phyloP scores from a whole-genome alignment of 2,113 vertebrate species.

The Clarias batrachus region DNA sequence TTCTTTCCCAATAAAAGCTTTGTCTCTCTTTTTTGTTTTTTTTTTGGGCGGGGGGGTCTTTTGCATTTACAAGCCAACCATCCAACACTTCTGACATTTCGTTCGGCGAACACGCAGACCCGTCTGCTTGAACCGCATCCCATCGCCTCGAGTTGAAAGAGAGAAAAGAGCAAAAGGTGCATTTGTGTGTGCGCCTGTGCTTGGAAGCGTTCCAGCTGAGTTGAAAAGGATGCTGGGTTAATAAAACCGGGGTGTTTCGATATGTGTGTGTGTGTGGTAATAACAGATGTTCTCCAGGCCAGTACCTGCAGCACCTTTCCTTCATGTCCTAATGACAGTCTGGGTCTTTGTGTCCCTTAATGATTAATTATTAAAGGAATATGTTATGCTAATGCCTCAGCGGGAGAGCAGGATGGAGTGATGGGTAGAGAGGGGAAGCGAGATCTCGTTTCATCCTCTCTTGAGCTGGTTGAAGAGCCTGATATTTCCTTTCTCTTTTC shows the following conservation, averaged over 20 bases:
- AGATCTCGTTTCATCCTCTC: background rate
- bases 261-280: background rate
- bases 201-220: slow-evolving; percentile 31
- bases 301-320: slow-evolving; percentile 2
- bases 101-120: background rate
- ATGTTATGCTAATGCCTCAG: slow-evolving; percentile 39
- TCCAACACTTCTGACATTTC: background rate
- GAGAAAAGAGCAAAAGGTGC: background rate
- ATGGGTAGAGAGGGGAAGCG: background rate
- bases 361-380: slow-evolving; percentile 40
- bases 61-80: background rate
- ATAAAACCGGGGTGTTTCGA: slow-evolving; percentile 12
- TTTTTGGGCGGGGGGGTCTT: too few relatives aligned
- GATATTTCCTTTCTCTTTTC: background rate
- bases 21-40: background rate
- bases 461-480: background rate
- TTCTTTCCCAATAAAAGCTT: background rate
- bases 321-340: slow-evolving; percentile 12
- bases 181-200: background rate
- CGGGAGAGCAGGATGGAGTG: background rate
- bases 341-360: slow-evolving; percentile 22
- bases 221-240: slow-evolving; percentile 42
- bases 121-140: background rate
- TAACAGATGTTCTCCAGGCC: slow-evolving; percentile 41
- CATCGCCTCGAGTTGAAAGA: background rate